phyloP scores from a whole-genome alignment of 2,888 invertebrate genomes.

The Rhaphigaster nebulosa region DNA sequence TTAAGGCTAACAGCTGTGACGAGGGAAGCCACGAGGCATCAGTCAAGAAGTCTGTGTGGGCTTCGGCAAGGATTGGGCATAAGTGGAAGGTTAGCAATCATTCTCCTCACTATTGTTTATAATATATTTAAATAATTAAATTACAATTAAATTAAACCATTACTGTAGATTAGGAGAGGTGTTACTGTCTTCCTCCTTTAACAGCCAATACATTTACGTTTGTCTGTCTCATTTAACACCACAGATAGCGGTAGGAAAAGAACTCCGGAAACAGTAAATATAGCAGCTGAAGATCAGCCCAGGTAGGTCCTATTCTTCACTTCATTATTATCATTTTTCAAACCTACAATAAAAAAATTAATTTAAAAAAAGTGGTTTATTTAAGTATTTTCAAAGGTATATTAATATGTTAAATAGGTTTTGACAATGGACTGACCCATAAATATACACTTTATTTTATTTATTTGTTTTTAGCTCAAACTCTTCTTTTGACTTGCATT shows the following conservation, averaged over 20 bases:
- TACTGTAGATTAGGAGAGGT: neutral
- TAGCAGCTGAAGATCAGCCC: neutral
- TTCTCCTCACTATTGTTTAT: neutral
- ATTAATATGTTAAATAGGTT: too few relatives aligned
- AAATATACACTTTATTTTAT: too few relatives aligned
- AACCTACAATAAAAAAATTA: too few relatives aligned
- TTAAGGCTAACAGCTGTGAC: constrained; percentile 1
- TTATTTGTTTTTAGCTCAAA: too few relatives aligned
- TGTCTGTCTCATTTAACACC: too few relatives aligned
- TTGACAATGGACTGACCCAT: too few relatives aligned
- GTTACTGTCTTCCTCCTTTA: neutral
- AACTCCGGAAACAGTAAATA: neutral
- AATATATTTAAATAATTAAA: neutral
- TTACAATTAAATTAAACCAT: neutral
- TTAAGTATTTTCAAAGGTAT: too few relatives aligned
- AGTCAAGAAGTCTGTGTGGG: constrained; percentile 24
- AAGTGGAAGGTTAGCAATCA: neutral
- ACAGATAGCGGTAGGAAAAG: neutral
- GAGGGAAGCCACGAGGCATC: neutral
- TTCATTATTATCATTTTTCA: too few relatives aligned
- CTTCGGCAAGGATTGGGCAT: neutral
- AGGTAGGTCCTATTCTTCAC: too few relatives aligned
- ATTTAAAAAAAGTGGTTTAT: too few relatives aligned
- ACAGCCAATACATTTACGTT: neutral
- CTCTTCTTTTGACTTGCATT: too few relatives aligned